Percentiles rank a stretch among this genome's conserved stretches.
Conservation (phyloP, 2,888 invertebrate genomes). For the Drosophila helvetica region DNA sequence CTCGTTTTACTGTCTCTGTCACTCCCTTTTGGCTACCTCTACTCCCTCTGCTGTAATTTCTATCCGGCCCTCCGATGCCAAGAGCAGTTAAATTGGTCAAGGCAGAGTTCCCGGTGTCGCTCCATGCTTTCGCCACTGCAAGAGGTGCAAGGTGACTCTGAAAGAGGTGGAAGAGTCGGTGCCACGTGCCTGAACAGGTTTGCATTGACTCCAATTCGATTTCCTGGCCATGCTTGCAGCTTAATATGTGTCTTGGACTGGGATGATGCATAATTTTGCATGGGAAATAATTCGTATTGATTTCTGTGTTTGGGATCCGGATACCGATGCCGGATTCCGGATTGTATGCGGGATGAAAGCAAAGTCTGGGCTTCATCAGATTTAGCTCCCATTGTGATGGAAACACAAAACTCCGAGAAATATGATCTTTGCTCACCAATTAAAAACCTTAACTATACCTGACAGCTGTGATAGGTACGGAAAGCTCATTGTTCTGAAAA, state of each 20-base stretch:
- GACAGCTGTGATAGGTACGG: background rate
- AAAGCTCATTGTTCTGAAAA: background rate
- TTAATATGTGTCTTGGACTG: conserved; percentile 13
- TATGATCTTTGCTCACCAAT: background rate
- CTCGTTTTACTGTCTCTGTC: background rate
- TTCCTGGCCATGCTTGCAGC: conserved; percentile 23
- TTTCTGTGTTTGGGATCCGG: conserved; percentile 8
- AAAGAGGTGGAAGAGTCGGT: conserved; percentile 9
- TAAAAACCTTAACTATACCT: background rate
- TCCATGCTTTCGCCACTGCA: conserved; percentile 13
- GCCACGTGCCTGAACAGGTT: conserved; percentile 51
- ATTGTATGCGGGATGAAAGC: conserved; percentile 11
- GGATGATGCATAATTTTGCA: conserved; percentile 51
- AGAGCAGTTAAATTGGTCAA: conserved; percentile 63
- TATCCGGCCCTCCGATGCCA: conserved; percentile 47
- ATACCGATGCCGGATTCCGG: background rate
- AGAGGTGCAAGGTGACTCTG: conserved; percentile 12
- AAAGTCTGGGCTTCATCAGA: conserved; percentile 5
- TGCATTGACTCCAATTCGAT: conserved; percentile 22
- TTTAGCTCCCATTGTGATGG: conserved; percentile 1
- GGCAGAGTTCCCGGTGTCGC: conserved; percentile 28
- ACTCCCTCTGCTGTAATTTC: conserved; percentile 36
- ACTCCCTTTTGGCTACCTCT: conserved; percentile 1
- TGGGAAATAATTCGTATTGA: conserved; percentile 18
- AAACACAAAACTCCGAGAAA: background rate